phyloP scores from a whole-genome alignment of 2,797 vertebrate species.

The Sebastes steindachneri region DNA sequence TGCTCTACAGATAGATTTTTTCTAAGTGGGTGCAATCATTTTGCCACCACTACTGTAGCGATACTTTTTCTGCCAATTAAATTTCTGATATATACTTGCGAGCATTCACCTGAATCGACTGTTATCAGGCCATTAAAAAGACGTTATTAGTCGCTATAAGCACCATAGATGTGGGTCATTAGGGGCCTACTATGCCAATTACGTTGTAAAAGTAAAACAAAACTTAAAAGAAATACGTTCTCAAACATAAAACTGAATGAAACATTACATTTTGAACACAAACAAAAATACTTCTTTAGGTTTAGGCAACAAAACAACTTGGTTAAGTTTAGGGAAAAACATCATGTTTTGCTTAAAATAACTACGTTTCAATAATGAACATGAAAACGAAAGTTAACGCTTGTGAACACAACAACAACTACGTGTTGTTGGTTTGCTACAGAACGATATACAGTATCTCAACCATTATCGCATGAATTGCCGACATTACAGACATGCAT shows the following conservation, averaged over 20 bases:
- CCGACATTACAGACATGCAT: neutral
- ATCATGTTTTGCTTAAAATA: no score
- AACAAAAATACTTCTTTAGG: no score
- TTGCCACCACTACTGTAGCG: neutral
- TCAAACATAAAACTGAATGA: neutral
- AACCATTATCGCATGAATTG: neutral
- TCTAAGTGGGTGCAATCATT: neutral
- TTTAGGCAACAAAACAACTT: no score
- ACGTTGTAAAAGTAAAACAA: neutral
- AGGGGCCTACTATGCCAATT: neutral
- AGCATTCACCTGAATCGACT: neutral
- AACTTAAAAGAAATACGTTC: neutral
- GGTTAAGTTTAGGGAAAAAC: no score
- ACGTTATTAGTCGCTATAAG: no score
- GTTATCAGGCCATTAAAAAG: neutral
- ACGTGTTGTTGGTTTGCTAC: neutral
- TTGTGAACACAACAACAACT: no score
- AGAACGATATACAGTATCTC: neutral
- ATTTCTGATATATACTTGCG: neutral
- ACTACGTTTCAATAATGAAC: no score
- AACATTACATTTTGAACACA: neutral
- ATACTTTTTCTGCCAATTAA: neutral
- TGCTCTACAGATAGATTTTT: slow-evolving; percentile 1
- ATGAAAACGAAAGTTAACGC: no score
- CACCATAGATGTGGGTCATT: neutral